Evolutionary conservation across 1,140 invertebrate species (phyloP), one percentile per base, ranked within the genome.

Genomic region (Chelonus insularis): DNA sequence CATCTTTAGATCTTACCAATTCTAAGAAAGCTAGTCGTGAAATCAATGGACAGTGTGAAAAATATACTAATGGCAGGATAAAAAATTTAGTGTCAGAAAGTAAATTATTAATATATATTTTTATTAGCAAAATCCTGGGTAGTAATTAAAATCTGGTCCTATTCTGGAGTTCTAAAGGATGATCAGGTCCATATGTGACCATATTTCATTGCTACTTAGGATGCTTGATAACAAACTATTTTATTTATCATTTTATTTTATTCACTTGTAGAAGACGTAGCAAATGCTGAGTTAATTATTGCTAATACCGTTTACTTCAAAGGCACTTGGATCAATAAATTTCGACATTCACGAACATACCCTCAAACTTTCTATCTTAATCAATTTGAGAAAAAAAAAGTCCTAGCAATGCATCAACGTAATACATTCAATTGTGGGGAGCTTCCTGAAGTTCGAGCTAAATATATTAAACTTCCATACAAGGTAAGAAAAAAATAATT

Each of bases 251-350:
- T 7, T 34, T 34, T 34, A 34, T 7, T 7, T 34, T 34, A 7
- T 11, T 34, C n/a, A n/a, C n/a, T n/a, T n/a, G n/a, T n/a, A n/a
- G n/a, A n/a, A n/a, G n/a, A n/a, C n/a, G n/a, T n/a, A n/a, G 29
- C 12, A 39, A 20, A 1, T 11, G 50, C 41, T 50, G 21, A 41
- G 51, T 11, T 94, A 16, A 84, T 95, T 5, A 78, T 95, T 0
- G 80, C 92, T 2, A 95, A 95, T 78, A 91, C 91, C 5, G 83
- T 95, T 32, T 93, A 94, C 72, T 96, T 95, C 77, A 94, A 93
- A 75, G 64, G 79, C n/a, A 65, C 57, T 51, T 85, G 84, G 84
- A 47, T 68, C 29, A 36, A 79, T 54, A 68, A 65, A 57, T 85
- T 85, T 71, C 62, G 75, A 20, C 25, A 57, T 34, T n/a, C n/a